Evolutionary conservation across 2,797 vertebrate species (phyloP).

Genomic region (Aulostomus chinensis): DNA sequence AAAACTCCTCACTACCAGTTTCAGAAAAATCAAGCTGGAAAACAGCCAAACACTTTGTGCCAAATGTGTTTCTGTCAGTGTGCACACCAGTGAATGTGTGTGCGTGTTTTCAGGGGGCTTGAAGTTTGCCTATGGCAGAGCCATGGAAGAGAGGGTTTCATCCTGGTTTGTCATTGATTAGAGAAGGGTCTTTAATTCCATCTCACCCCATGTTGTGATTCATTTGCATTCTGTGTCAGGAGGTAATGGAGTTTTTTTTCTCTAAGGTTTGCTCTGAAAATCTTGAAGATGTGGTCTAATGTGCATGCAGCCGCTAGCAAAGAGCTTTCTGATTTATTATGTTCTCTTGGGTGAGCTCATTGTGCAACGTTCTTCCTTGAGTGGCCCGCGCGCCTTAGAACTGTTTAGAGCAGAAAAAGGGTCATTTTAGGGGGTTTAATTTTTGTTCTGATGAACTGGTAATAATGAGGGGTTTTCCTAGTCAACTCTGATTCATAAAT

Average conservation of each 20-base stretch:
- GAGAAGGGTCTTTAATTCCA: slow-evolving; percentile 99
- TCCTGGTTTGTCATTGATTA: slow-evolving; percentile 99
- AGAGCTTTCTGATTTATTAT: slow-evolving; percentile 94
- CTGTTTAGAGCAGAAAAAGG: too few relatives aligned
- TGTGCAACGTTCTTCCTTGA: slow-evolving; percentile 50
- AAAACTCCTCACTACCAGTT: slow-evolving; percentile 14
- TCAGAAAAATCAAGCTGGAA: slow-evolving; percentile 42
- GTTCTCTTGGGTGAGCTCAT: slow-evolving; percentile 66
- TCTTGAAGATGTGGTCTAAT: slow-evolving; percentile 98
- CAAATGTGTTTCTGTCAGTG: slow-evolving; percentile 38
- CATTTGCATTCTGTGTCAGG: slow-evolving; percentile 99
- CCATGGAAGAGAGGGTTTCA: slow-evolving; percentile 82
- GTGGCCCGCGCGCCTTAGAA: too few relatives aligned
- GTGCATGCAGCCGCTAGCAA: slow-evolving; percentile 98
- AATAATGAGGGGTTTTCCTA: too few relatives aligned
- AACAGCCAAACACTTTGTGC: slow-evolving; percentile 42
- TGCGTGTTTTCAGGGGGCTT: slow-evolving; percentile 48
- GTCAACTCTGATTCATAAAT: too few relatives aligned
- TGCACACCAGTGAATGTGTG: slow-evolving; percentile 7
- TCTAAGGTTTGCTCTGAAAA: slow-evolving; percentile 96
- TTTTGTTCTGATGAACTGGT: too few relatives aligned
- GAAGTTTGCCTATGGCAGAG: slow-evolving; percentile 76
- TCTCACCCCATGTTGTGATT: slow-evolving; percentile 99
- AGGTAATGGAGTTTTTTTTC: slow-evolving; percentile 97
- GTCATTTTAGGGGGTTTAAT: too few relatives aligned